These are phyloP conservation scores for Smittia sp. DNA, from an alignment of 2,888 invertebrate species.

Conservation along the genomic window DNA sequence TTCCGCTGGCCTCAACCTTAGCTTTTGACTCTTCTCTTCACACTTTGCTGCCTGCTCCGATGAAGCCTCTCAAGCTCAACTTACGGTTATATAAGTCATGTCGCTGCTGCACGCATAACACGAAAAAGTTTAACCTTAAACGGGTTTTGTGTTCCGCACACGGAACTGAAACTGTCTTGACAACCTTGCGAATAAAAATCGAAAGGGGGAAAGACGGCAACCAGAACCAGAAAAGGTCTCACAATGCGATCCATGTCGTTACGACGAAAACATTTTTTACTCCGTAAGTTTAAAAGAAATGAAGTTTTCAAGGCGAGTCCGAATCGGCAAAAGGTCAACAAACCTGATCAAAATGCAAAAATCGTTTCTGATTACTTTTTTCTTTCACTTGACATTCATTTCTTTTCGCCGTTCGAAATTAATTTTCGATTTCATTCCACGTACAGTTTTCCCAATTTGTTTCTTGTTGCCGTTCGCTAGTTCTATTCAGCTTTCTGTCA, in stretches of 20 bases:
- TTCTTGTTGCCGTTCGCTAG: too few species aligned
- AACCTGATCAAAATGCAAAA: constrained; percentile 20
- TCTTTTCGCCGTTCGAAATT: neutral
- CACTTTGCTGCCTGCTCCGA: neutral
- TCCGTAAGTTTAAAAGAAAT: neutral
- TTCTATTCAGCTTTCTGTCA: too few species aligned
- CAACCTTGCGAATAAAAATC: constrained; percentile 19
- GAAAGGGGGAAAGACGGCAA: neutral
- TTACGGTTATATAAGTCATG: neutral
- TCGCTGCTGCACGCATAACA: neutral
- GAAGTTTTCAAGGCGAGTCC: neutral
- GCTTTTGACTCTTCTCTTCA: neutral
- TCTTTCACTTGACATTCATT: neutral
- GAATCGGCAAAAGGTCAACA: neutral
- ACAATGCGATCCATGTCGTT: neutral
- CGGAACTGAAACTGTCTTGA: constrained; percentile 29
- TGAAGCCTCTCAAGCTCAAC: neutral
- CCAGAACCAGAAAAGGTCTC: constrained; percentile 12
- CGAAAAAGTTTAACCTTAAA: constrained; percentile 32
- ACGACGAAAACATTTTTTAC: neutral
- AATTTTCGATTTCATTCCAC: constrained; percentile 1
- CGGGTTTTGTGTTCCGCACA: constrained; percentile 19
- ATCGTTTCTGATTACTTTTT: neutral
- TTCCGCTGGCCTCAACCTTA: constrained; percentile 30
- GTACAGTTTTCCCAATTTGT: too few species aligned